phyloP scores from a whole-genome alignment of 2,888 invertebrate species.

The Electrophaes corylata region DNA sequence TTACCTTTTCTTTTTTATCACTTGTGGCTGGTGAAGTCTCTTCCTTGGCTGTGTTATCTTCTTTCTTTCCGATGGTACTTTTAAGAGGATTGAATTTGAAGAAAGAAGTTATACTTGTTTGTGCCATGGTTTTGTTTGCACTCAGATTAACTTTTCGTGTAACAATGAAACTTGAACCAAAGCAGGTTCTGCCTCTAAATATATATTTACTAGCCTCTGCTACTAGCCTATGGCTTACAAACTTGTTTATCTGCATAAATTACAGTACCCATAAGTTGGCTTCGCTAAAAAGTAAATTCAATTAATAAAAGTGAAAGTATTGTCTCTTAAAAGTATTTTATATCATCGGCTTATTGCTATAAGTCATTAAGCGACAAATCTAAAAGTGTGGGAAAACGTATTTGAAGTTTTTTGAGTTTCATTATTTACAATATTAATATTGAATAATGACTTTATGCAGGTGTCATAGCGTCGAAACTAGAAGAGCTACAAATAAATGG shows the following conservation, averaged over 20 bases:
- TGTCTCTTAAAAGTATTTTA: not conserved
- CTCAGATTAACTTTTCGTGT: constrained; percentile 7
- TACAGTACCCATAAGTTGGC: not conserved
- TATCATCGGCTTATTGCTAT: too few relatives aligned
- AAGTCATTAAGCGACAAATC: too few relatives aligned
- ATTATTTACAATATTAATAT: too few relatives aligned
- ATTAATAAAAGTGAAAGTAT: not conserved
- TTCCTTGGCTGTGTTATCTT: constrained; percentile 18
- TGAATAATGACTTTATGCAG: too few relatives aligned
- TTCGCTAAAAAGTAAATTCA: too few relatives aligned
- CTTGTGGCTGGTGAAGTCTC: constrained; percentile 30
- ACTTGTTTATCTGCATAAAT: constrained; percentile 24
- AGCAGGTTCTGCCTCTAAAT: constrained; percentile 7
- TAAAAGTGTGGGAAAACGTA: too few relatives aligned
- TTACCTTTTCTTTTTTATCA: constrained; percentile 45
- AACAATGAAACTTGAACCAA: constrained; percentile 4
- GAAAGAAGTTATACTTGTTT: constrained; percentile 76
- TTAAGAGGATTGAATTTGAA: constrained; percentile 71
- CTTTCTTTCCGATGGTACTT: constrained; percentile 30
- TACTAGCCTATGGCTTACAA: constrained; percentile 11
- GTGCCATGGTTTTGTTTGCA: constrained; percentile 62
- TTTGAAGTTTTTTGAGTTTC: too few relatives aligned
- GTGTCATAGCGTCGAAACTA: too few relatives aligned
- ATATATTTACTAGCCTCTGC: constrained; percentile 11
- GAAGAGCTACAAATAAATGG: too few relatives aligned